phyloP scores from a whole-genome alignment of 2,797 vertebrate genomes.

The Chrosomus eos region DNA sequence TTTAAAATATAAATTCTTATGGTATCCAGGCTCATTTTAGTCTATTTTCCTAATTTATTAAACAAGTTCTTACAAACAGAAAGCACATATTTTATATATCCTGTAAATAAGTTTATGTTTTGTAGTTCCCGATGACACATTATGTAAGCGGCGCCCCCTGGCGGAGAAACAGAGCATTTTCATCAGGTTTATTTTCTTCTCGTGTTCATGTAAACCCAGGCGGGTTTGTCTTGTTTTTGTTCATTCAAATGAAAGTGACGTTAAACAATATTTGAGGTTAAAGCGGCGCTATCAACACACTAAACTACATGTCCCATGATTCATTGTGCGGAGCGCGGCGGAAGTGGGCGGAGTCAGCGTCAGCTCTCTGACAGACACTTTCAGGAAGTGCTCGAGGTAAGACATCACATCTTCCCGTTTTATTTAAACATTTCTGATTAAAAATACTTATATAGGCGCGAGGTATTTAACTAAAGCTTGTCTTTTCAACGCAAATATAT shows the following conservation, averaged over 20 bases:
- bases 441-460: not conserved
- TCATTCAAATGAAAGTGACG: not conserved
- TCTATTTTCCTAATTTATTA: not conserved
- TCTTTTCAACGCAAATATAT: not conserved
- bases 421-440: not conserved
- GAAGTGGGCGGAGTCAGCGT: constrained; percentile 36
- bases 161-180: not conserved
- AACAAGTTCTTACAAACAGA: not conserved
- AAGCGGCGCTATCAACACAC: not conserved
- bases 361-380: constrained; percentile 55
- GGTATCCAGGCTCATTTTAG: not conserved
- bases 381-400: constrained; percentile 61
- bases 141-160: not conserved
- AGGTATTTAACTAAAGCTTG: not conserved
- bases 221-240: not conserved
- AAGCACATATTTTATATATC: not conserved
- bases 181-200: not conserved
- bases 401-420: constrained; percentile 24
- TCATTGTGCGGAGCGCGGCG: not conserved
- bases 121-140: not conserved
- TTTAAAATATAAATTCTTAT: not conserved
- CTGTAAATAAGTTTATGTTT: not conserved
- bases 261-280: not conserved
- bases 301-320: constrained; percentile 46
- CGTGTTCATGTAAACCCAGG: not conserved